These are phyloP conservation scores for Diplolepis rosae DNA, from an alignment of 2,888 invertebrate species.

Conservation along the genomic window DNA sequence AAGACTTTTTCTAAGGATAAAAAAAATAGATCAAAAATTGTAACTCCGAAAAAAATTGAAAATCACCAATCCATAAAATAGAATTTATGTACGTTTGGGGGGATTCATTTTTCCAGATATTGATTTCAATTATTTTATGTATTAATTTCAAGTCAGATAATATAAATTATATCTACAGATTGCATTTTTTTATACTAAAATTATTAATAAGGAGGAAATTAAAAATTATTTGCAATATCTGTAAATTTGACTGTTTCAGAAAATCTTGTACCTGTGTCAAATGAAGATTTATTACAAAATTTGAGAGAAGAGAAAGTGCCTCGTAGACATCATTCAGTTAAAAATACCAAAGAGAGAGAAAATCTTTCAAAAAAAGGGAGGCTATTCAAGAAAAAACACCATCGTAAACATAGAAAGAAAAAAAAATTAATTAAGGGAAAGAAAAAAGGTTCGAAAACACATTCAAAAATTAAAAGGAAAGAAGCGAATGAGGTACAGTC, in stretches of 20 bases:
- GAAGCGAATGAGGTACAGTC: background rate
- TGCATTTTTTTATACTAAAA: too few species aligned
- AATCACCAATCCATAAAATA: background rate
- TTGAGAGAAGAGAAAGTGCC: background rate
- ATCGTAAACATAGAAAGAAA: slow-evolving; percentile 27
- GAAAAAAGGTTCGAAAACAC: background rate
- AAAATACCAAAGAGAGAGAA: background rate
- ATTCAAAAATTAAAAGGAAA: background rate
- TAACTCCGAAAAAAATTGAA: background rate
- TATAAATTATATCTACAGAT: too few species aligned
- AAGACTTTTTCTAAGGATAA: slow-evolving; percentile 28
- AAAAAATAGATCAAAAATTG: background rate
- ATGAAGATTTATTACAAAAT: background rate
- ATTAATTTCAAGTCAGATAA: background rate
- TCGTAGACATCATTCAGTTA: background rate
- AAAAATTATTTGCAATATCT: too few species aligned
- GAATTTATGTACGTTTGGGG: background rate
- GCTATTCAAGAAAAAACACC: background rate
- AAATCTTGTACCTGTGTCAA: background rate
- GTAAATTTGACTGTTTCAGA: background rate
- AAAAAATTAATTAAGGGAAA: background rate
- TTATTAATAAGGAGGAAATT: too few species aligned
- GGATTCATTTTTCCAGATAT: background rate
- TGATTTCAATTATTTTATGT: background rate
- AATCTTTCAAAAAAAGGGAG: background rate